phyloP scores from a whole-genome alignment of 1,140 invertebrate genomes.

The Zaprionus vittiger region DNA sequence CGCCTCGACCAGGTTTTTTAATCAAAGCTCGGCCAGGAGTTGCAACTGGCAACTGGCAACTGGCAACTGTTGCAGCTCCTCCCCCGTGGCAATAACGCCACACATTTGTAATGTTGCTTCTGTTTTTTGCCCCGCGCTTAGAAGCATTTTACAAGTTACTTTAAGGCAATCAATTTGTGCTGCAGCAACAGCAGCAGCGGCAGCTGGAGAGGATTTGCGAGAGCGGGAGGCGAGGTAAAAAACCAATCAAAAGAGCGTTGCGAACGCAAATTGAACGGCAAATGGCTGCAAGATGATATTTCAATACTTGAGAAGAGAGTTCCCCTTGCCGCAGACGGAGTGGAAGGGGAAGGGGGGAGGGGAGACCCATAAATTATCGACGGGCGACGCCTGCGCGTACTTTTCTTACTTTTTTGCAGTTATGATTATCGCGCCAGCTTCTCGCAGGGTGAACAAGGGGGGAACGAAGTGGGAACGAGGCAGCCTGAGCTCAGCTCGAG shows the following conservation, averaged over 20 bases:
- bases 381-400: conserved; percentile 80
- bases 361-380: conserved; percentile 76
- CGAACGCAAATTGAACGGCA: conserved; percentile 82
- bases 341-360: neutral
- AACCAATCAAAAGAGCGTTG: conserved; percentile 83
- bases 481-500: neutral
- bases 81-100: conserved; percentile 81
- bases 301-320: conserved; percentile 62
- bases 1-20: no score
- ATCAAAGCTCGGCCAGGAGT: conserved; percentile 9
- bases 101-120: conserved; percentile 83
- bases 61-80: conserved; percentile 55
- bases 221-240: conserved; percentile 46
- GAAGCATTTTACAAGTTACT: conserved; percentile 80
- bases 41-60: conserved; percentile 3
- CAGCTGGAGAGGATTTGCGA: neutral
- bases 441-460: neutral
- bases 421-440: conserved; percentile 79
- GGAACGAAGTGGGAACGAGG: no score
- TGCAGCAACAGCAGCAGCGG: conserved; percentile 7
- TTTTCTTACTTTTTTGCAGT: conserved; percentile 81
- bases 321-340: neutral
- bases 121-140: conserved; percentile 69
- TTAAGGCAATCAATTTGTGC: conserved; percentile 82
- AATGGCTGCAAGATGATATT: conserved; percentile 80